Evolutionary conservation across 2,113 vertebrate genomes (phyloP).

Genomic region (Boleophthalmus pectinirostris): DNA sequence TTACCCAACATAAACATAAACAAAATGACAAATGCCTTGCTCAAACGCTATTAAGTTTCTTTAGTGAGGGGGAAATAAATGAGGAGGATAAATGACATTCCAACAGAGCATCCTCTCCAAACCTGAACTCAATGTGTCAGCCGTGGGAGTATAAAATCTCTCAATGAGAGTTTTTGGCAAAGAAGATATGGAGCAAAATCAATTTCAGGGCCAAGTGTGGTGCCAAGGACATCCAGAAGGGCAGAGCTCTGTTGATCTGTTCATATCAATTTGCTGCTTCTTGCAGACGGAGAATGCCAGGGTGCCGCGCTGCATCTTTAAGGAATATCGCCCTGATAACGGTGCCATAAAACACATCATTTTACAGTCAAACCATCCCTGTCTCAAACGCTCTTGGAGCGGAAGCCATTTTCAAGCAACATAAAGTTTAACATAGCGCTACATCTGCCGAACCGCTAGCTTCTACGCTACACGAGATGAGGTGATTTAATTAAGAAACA

Average conservation of each 20-base stretch:
- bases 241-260: conserved; percentile 70
- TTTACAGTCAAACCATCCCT: conserved; percentile 93
- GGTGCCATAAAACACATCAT: conserved; percentile 88
- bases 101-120: conserved; percentile 56
- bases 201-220: conserved; percentile 71
- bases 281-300: conserved; percentile 66
- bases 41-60: conserved; percentile 52
- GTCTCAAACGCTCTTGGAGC: conserved; percentile 90
- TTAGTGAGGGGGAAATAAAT: conserved; percentile 40
- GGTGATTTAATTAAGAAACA: conserved; percentile 88
- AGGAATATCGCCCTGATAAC: conserved; percentile 77
- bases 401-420: conserved; percentile 95
- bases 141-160: conserved; percentile 70
- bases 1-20: conserved; percentile 27
- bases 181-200: conserved; percentile 69
- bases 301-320: conserved; percentile 73
- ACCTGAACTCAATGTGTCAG: conserved; percentile 68
- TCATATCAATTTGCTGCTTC: conserved; percentile 72
- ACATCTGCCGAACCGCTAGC: conserved; percentile 93
- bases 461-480: conserved; percentile 88
- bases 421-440: conserved; percentile 99
- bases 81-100: conserved; percentile 59
- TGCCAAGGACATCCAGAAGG: conserved; percentile 77
- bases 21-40: conserved; percentile 40
- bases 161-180: conserved; percentile 70